Base-by-base conservation (phyloP, 2,113 vertebrate genomes). In the Dryoscopus gambensis region DNA sequence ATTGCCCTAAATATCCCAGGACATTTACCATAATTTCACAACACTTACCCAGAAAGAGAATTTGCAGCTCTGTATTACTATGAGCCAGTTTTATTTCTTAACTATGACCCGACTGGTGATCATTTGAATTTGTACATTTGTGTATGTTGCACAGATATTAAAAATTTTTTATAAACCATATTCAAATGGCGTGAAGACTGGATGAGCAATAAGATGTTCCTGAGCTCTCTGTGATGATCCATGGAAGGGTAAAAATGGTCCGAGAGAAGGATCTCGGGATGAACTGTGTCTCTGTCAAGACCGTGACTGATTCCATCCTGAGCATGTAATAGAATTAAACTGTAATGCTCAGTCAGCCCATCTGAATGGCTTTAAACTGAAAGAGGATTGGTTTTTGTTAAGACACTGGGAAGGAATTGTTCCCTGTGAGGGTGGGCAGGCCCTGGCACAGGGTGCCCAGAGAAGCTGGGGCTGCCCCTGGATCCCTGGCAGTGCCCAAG, bases 101-200 rank as follows among this genome's bases (percentile, higher is more conserved):
- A 46, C 11, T 20, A 14, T 62, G 31, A 49, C 30, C 11, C 53
- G 25, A 42, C 13, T 30, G 5, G 4, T 77, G 25, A 7, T 42
- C 25, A 37, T 64, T 40, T 10, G 30, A 80, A 70, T 56, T 47
- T 73, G 21, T 30, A 15, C 42, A 65, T 74, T 33, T 55, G 12
- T 33, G 1, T 15, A 44, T 8, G 3, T 52, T 84, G 71, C 44
- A 35, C 4, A 52, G 31, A 55, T 13, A 15, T 18, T 63, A 27
- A 13, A 13, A 0, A 0, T 17, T 28, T 57, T 77, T 59, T 30
- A 9, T 39, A 69, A 71, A 73, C 2, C 2, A 0, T 42, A 50
- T 60, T 73, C 30, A 76, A 55, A 76, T 9, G 16, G 2, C 13
- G 9, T 20, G 25, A 83, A 46, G 18, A 35, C 3, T 3, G 16